Evolutionary conservation across 2,113 vertebrate genomes (phyloP).

Genomic region (Bos taurus): ARS-UCD2.0 NC_082638.1:1566501-1567000

Average conservation of each 20-base stretch:
- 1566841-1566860: constrained; percentile 82
- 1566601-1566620: not conserved
- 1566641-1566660: constrained; percentile 20
- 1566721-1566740: constrained; percentile 88
- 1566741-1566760: constrained; percentile 94
- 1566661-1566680: constrained; percentile 59
- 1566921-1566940: constrained; percentile 88
- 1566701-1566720: constrained; percentile 88
- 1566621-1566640: not conserved
- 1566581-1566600: not conserved
- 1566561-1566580: not conserved
- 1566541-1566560: not conserved
- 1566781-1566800: constrained; percentile 88
- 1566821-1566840: constrained; percentile 89
- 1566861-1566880: constrained; percentile 88
- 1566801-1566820: constrained; percentile 92
- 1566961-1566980: constrained; percentile 87
- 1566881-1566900: constrained; percentile 89
- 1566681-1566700: constrained; percentile 77
- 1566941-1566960: constrained; percentile 84
- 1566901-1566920: constrained; percentile 87
- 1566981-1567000: constrained; percentile 88
- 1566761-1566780: constrained; percentile 84
- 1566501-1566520: constrained; percentile 62
- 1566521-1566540: constrained; percentile 73